Evolutionary conservation across 2,888 invertebrate species (phyloP), one percentile per base, ranked within the genome.

Genomic region (Galeopsomyia nigrocyanea): DNA sequence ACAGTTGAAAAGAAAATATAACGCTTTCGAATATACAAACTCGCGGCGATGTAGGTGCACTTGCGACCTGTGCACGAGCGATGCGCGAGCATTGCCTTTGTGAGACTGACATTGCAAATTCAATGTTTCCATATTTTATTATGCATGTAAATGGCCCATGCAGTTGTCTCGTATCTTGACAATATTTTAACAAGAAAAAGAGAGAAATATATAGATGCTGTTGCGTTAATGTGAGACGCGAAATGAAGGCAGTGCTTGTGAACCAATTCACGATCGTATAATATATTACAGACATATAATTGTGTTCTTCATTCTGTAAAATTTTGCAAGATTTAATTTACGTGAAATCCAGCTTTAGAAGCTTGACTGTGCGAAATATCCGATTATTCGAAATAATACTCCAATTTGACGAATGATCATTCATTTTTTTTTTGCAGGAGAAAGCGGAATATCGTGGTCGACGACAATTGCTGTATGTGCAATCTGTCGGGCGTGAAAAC

Each of bases 401-500:
- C 31, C 7, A n/a, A 55, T 22, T 26, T 22, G 39, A 56, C 21
- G 31, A 65, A 13, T 26, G 2, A 49, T n/a, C n/a, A n/a, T n/a
- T n/a, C n/a, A n/a, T 49, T 5, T 17, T 39, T n/a, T 17, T 51
- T 21, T 79, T 79, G 3, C 78, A 88, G 88, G 77, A 80, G 84
- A 21, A 87, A 88, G 76, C 85, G 87, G 16, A 91, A 90, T 2
- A 89, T 91, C 78, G 92, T 95, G 56, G 89, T 92, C n/a, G 93
- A 94, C 75, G 97, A 97, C 87, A 96, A 97, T 87, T 95, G 95
- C 86, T 97, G 96, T 84, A 88, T 93, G 80, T 97, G 96, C 87
- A 92, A 95, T 87, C 91, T 94, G 71, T 94, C 95, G 6, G 95
- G 95, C 16, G 92, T 97, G 73, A 92, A 92, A 83, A 91, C 93